Evolutionary conservation across 2,113 vertebrate genomes (phyloP).

Genomic region (Chlamydotis undulata): DNA sequence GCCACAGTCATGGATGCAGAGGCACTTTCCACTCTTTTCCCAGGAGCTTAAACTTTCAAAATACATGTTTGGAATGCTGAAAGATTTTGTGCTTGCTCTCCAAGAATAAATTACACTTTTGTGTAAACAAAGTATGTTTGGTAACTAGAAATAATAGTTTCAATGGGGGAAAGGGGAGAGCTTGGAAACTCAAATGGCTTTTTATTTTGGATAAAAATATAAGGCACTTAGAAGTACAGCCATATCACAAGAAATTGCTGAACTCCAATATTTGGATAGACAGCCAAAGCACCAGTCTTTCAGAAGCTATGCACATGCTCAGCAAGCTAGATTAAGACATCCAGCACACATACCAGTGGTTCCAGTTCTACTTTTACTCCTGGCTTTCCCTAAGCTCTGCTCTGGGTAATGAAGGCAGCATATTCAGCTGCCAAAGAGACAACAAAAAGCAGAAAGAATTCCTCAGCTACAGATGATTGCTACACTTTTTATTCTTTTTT

Average conservation of each 20-base stretch:
- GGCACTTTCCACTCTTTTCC: not conserved
- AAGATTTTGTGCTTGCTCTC: not conserved
- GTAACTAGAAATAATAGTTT: not conserved
- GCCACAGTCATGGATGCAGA: fast-evolving
- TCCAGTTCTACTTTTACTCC: not conserved
- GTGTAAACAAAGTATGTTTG: not conserved
- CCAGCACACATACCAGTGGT: not conserved
- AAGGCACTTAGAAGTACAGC: not conserved
- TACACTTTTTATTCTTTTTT: not conserved
- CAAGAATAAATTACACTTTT: not conserved
- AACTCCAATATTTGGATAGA: not conserved
- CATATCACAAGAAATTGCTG: not conserved
- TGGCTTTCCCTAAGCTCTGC: not conserved
- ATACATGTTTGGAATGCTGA: not conserved
- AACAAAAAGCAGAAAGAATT: not conserved
- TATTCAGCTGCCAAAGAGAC: not conserved
- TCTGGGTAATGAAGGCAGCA: fast-evolving
- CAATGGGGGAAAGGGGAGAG: not conserved
- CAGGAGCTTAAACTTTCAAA: not conserved
- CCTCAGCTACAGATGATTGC: not conserved
- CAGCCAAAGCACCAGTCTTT: not conserved
- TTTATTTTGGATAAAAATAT: not conserved
- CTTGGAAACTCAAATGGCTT: not conserved
- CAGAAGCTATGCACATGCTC: not conserved
- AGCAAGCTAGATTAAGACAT: not conserved